Evolutionary conservation across 1,140 invertebrate genomes (phyloP), one percentile per base, ranked within the genome.

Genomic region (Papilio polyxenes): DNA sequence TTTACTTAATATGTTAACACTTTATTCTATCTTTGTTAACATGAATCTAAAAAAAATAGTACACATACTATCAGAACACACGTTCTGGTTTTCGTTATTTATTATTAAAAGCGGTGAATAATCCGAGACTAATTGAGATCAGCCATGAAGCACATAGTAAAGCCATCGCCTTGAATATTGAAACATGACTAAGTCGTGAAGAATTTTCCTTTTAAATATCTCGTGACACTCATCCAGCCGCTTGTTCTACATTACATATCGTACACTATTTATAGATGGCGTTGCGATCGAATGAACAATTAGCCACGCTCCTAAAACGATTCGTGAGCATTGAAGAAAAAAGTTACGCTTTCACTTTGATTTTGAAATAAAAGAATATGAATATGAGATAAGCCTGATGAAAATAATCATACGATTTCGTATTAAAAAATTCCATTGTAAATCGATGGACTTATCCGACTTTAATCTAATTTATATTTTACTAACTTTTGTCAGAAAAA

Each of bases 181-280:
- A 72, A 72, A 72, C 65, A 72, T 72, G 65, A 72, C 65, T 72
- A 72, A 72, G 65, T 7, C 65, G 31, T 72, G 7, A 15, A 72
- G 23, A 72, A 72, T 72, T 72, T 72, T 72, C 65, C 65, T 72
- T 72, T 72, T 72, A 72, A 72, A 72, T 72, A 72, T 72, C 65
- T 37, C 65, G 65, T 72, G 65, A 37, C 65, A 65, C 20, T 65
- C 62, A 37, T 72, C 23, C 65, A 72, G 23, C 65, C 23, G 31
- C 65, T 40, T 37, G 31, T 31, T 37, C 31, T 72, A 72, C 31
- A 72, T 65, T 65, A 65, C 62, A 65, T 53, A 53, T 65, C 10
- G n/a, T 62, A 23, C 23, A 65, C 65, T 72, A 72, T 72, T 72
- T 72, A 72, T 72, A 72, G 31, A 72, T 72, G 65, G 62, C 62